Base-by-base conservation (phyloP, 1,140 invertebrate genomes). In the Zaprionus inermis region DNA sequence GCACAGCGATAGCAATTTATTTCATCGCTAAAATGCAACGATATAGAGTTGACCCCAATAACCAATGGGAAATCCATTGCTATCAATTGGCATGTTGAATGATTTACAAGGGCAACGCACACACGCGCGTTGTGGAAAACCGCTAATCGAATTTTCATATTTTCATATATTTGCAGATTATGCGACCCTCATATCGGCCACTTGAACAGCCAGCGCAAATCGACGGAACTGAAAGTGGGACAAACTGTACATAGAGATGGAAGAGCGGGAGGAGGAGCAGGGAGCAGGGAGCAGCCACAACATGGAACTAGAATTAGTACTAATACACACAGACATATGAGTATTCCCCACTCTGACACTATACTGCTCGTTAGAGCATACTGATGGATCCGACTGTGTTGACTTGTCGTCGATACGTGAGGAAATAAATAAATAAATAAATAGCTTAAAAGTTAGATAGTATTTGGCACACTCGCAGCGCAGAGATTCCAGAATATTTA, bases 81-180 rank as follows among this genome's bases (percentile, higher is more conserved):
- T n/a, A 44, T 44, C 38, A 34, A 61, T 22, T 20, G 44, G 24
- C 30, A 20, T 32, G 44, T 22, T 61, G 38, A 44, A 44, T 44
- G 38, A 44, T 44, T 44, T 44, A 44, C 38, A 49, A 49, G 44
- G 24, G 30, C 30, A 51, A 6, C 30, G 38, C 72, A 67, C 46
- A 54, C 34, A 66, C n/a, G 12, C 18, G 14, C 32, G 49, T 20
- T 64, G 68, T 65, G 66, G 20, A 58, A 67, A 68, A 78, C 83
- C 84, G 60, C 84, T 88, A 88, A 88, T 89, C 70, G 81, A 88
- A 80, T 89, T 80, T 84, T 80, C 66, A 86, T 83, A 79, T 69
- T 73, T 83, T 60, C 54, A 51, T 85, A 57, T 83, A 83, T 86
- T 88, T 89, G 56, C 83, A 88, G 83, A 89, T 88, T 89, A 89